phyloP scores from a whole-genome alignment of 2,113 vertebrate genomes.

The Epinephelus cyanopodus region DNA sequence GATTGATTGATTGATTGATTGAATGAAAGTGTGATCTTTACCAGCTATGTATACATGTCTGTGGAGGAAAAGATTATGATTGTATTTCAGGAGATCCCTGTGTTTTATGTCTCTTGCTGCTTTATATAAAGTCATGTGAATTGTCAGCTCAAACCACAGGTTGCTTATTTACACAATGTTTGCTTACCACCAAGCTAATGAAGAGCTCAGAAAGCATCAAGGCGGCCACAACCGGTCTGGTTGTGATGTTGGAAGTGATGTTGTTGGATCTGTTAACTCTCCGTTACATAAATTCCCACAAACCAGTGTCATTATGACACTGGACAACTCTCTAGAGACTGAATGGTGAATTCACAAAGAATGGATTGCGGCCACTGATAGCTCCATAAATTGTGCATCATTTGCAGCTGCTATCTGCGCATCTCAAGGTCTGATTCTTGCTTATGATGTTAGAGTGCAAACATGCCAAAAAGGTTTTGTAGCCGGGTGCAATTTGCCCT shows the following conservation, averaged over 20 bases:
- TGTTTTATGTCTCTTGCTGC: background rate
- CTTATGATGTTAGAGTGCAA: too few species aligned
- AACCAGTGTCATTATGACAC: background rate
- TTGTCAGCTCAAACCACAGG: background rate
- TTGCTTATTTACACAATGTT: background rate
- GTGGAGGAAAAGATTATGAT: background rate
- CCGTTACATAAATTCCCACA: background rate
- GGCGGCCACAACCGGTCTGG: too few species aligned
- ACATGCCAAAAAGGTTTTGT: too few species aligned
- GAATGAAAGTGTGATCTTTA: background rate
- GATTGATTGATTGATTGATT: too few species aligned
- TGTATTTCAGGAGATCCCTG: background rate
- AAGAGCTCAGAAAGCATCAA: too few species aligned
- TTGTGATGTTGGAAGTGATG: background rate
- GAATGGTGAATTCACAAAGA: too few species aligned
- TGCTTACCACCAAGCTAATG: conserved; percentile 18
- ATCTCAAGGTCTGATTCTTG: too few species aligned
- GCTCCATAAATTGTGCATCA: too few species aligned
- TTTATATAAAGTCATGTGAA: background rate
- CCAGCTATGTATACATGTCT: background rate
- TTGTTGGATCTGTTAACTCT: background rate
- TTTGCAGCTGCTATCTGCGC: too few species aligned
- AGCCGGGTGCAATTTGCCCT: too few species aligned
- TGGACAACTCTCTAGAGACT: background rate
- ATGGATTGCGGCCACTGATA: too few species aligned